Evolutionary conservation across 1,140 invertebrate genomes (phyloP).

Genomic region (Drosophila kanapiae): DNA sequence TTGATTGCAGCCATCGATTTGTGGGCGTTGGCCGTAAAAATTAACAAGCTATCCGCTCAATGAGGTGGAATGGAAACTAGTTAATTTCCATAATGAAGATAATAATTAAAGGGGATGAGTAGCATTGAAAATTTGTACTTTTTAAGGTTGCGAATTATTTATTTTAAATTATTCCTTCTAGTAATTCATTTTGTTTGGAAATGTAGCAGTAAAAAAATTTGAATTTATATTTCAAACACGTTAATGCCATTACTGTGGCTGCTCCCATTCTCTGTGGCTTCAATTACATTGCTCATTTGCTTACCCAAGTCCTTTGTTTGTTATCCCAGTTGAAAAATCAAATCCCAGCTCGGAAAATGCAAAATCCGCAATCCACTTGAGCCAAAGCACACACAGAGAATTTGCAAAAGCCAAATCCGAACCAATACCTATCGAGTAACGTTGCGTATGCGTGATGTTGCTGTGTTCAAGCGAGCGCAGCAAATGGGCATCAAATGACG

Average conservation of each 20-base stretch:
- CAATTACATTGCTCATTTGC: constrained; percentile 47
- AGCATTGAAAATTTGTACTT: background rate
- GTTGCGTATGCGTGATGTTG: constrained; percentile 27
- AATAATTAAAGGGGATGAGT: constrained; percentile 14
- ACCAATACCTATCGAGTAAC: constrained; percentile 32
- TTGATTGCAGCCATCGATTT: constrained; percentile 67
- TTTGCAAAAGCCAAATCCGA: constrained; percentile 8
- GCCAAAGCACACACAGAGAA: constrained; percentile 26
- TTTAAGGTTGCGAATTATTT: background rate
- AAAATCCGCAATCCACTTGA: constrained; percentile 53
- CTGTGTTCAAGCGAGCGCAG: constrained; percentile 47
- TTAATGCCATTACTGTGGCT: background rate
- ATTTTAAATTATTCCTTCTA: no score
- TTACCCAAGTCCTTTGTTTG: constrained; percentile 47
- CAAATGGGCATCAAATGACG: constrained; percentile 80
- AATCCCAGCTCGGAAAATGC: constrained; percentile 50
- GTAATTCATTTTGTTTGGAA: no score
- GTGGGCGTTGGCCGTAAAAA: constrained; percentile 36
- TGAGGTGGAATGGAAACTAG: constrained; percentile 9
- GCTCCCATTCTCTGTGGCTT: background rate
- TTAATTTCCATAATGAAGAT: constrained; percentile 34
- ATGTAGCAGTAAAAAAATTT: no score
- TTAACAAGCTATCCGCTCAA: constrained; percentile 10
- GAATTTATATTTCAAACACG: background rate
- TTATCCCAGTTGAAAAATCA: constrained; percentile 40